These are phyloP conservation scores for Cheilosia impressa DNA, from an alignment of 2,888 invertebrate genomes.

Conservation along the genomic window DNA sequence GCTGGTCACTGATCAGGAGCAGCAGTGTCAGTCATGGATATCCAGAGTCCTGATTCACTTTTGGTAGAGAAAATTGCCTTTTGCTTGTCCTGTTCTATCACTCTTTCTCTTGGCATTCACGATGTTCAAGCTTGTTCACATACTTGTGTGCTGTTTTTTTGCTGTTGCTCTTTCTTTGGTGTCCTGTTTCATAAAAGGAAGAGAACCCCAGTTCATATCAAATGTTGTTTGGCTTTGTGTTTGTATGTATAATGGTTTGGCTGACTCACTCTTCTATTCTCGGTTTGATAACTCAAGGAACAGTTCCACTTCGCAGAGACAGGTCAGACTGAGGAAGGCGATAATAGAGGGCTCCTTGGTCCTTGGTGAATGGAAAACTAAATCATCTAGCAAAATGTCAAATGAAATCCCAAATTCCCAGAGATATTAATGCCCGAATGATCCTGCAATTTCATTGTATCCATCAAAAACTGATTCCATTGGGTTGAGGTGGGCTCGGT, in stretches of 20 bases:
- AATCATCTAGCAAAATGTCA: conserved; percentile 76
- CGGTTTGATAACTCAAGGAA: conserved; percentile 27
- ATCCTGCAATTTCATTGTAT: conserved; percentile 76
- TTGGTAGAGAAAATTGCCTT: conserved; percentile 51
- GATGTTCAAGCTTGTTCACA: conserved; percentile 41
- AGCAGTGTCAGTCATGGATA: conserved; percentile 47
- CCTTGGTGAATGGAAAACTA: conserved; percentile 58
- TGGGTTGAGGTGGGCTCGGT: conserved; percentile 25
- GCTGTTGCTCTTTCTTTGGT: conserved; percentile 5
- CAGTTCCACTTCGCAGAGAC: background rate
- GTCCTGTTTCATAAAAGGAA: conserved; percentile 27
- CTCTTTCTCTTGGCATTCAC: conserved; percentile 14
- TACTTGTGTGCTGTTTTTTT: conserved; percentile 25
- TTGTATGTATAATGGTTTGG: conserved; percentile 51
- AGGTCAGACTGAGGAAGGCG: background rate
- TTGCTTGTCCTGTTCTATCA: conserved; percentile 54
- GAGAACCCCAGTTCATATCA: conserved; percentile 39
- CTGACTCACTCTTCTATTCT: background rate
- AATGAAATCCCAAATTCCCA: conserved; percentile 76
- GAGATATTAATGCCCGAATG: conserved; percentile 76
- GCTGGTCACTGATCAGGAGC: conserved; percentile 45
- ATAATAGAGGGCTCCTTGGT: conserved; percentile 28
- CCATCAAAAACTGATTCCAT: conserved; percentile 73
- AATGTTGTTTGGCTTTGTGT: conserved; percentile 43
- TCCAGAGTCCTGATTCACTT: conserved; percentile 47